Evolutionary conservation across 1,140 invertebrate genomes (phyloP), one percentile per base, ranked within the genome.

Genomic region (Helicoverpa armigera): DNA sequence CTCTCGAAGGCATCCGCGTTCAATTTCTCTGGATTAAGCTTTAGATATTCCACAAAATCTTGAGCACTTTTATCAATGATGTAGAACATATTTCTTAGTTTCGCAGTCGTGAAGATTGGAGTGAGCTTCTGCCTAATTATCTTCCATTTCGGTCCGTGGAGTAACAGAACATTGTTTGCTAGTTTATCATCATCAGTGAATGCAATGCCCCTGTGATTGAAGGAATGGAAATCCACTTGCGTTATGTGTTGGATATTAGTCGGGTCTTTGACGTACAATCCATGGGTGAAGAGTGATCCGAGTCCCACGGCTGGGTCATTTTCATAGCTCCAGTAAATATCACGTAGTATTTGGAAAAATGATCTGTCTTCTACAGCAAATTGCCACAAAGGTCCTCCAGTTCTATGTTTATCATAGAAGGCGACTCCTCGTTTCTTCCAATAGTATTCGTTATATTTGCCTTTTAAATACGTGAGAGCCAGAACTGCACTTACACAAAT

Each of bases 131-230:
- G 88, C 70, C 95, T 79, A 58, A 95, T 86, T 3, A 92, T 84
- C 83, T 94, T 93, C 95, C 94, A 95, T 70, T 85, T 85, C 9
- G 85, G 84, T 18, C 90, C 92, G 48, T 87, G 83, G 81, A 87
- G 79, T n/a, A 86, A 86, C 18, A 96, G 95, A 31, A 97, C 81
- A 80, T 96, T 94, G 7, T 94, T 94, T 23, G 93, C 92, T 0
- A 97, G 56, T 0, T 94, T 94, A 84, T 96, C 96, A 1, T 91
- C 88, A 80, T 95, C 89, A 76, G 95, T 95, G 51, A 92, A 89
- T 23, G 94, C 90, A 3, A 94, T 10, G 4, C 94, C 94, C 67
- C 95, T 87, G 82, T 95, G 92, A 51, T 89, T 88, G 83, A 96
- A 96, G 79, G 89, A 87, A 0, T 89, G 70, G 61, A 96, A 96